These are phyloP conservation scores for Polymixis flavicincta DNA, from an alignment of 2,888 invertebrate species.

Conservation along the genomic window DNA sequence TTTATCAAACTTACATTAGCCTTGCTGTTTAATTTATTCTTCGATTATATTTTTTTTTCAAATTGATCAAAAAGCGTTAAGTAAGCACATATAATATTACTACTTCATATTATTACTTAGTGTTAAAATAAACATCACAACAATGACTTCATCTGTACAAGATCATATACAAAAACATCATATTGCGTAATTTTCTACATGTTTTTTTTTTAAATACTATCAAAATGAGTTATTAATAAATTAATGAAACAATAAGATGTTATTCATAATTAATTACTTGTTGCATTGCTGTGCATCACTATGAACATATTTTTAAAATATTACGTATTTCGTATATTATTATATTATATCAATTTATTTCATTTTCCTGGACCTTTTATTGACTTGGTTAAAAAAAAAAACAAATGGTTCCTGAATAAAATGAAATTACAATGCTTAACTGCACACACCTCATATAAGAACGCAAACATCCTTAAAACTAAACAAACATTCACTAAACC, in stretches of 20 bases:
- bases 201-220: neutral
- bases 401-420: neutral
- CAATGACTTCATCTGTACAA: neutral
- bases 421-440: too few species aligned
- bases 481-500: constrained; percentile 2
- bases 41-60: too few species aligned
- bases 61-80: neutral
- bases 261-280: neutral
- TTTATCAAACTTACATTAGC: neutral
- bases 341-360: constrained; percentile 2
- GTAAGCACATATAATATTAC: neutral
- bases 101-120: neutral
- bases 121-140: neutral
- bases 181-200: neutral
- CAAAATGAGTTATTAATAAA: neutral
- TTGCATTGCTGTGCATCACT: neutral
- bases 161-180: too few species aligned
- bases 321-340: neutral
- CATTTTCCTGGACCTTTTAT: too few species aligned
- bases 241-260: rapidly evolving
- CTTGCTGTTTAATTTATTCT: neutral
- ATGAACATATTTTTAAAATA: neutral
- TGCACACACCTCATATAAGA: neutral
- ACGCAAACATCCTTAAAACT: neutral
- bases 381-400: too few species aligned